A percentile compares a stretch with the other conserved stretches of the same genome.
Evolutionary conservation across 2,113 vertebrate genomes (phyloP).

Genomic region (Pelobates fuscus): DNA sequence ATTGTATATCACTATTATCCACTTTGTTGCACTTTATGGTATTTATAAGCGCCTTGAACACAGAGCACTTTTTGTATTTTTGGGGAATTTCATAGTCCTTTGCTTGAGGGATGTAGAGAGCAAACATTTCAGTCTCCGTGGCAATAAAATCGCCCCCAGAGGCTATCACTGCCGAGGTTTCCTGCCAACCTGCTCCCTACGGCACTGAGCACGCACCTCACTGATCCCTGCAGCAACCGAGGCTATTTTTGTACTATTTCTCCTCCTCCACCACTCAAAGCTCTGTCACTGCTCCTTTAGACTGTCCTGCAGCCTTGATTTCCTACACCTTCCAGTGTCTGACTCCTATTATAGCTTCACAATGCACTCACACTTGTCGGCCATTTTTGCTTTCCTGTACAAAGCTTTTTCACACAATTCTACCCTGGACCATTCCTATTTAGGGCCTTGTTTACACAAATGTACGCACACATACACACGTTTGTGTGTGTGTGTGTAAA

Average conservation of each 20-base stretch:
- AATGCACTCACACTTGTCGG: too few relatives aligned
- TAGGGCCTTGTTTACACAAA: too few relatives aligned
- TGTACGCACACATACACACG: not conserved
- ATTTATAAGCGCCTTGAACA: too few relatives aligned
- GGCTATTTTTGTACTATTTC: slow-evolving; percentile 2
- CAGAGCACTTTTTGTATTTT: too few relatives aligned
- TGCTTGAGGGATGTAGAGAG: slow-evolving; percentile 28
- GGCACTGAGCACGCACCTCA: slow-evolving; percentile 19
- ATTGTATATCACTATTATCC: too few relatives aligned
- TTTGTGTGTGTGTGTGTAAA: too few relatives aligned
- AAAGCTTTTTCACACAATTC: not conserved
- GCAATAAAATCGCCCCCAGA: slow-evolving; percentile 32
- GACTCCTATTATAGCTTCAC: too few relatives aligned
- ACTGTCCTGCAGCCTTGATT: not conserved
- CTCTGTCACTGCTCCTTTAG: not conserved
- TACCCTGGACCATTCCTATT: too few relatives aligned
- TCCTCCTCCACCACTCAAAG: not conserved
- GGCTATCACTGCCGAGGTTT: slow-evolving; percentile 3
- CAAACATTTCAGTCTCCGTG: slow-evolving; percentile 39
- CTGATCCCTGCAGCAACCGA: not conserved
- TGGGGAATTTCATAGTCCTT: too few relatives aligned
- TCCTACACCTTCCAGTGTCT: too few relatives aligned
- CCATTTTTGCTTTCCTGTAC: not conserved
- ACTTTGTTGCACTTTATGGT: too few relatives aligned
- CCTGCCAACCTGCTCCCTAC: slow-evolving; percentile 30